Base-by-base conservation (phyloP, 2,888 invertebrate species). In the Ctena decussata region DNA sequence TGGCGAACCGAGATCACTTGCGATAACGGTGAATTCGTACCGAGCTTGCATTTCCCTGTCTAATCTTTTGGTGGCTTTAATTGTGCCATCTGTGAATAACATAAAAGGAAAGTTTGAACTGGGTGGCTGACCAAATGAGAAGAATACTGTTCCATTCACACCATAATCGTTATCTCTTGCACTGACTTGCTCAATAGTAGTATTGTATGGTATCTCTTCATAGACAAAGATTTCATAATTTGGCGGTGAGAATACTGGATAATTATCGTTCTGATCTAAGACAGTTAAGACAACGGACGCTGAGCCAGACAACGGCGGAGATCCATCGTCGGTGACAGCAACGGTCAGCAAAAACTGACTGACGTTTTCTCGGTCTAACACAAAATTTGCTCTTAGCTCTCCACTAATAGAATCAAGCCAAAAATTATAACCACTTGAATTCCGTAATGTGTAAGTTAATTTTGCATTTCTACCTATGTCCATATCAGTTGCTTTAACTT, bases 291-390 rank as follows among this genome's bases (percentile, higher is more conserved):
- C 80, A 27, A 92, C 89, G 18, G 83, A 80, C 8, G 90, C 79
- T 15, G 86, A 83, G 3, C 89, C 80, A n/a, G 88, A 85, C 69
- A 77, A 74, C 15, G 72, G 84, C 11, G 91, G 89, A 0, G 57
- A 44, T 0, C 93, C 92, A 30, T 82, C 79, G 82, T 93, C 93
- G 5, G 69, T 57, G 0, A 93, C 93, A 27, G 87, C 78, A 30
- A 93, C 90, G 74, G 85, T 83, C 44, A 94, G 84, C 27, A 84
- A 82, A 18, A 92, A 80, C 70, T 90, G 86, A 8, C 86, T 74
- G 30, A 89, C 80, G n/a, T 80, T 89, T 77, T 93, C 93, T 60
- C 93, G 84, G 82, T 94, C 93, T 32, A 94, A 76, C 39, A 82
- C 60, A 77, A 89, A 86, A 65, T 92, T 90, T 15, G 92, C 91